Evolutionary conservation across 2,888 invertebrate species (phyloP), one percentile per base, ranked within the genome.

Genomic region (Plebejus argus): DNA sequence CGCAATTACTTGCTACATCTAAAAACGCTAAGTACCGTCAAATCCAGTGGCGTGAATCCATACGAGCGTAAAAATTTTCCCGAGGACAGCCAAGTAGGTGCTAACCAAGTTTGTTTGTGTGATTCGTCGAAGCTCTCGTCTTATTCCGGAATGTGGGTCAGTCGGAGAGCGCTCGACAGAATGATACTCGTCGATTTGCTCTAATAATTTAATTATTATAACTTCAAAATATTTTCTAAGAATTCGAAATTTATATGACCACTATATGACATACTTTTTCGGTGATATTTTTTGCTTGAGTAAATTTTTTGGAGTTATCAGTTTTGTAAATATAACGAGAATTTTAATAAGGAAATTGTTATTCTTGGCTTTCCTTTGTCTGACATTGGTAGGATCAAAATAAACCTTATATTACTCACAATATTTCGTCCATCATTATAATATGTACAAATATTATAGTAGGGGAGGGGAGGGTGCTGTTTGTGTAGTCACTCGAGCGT

Each of bases 191-290:
- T 20, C 61, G 61, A 20, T 61, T 61, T 10, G 61, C 61, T 61
- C 23, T 61, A 61, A 61, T 61, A 61, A 61, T 61, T 61, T 61
- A 61, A 61, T 61, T 61, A 61, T 61, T 2, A n/a, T n/a, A 61
- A 61, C 61, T 23, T 23, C 10, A 61, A 23, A 23, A 23, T 12
- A 61, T 61, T 61, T 61, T 61, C 61, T 61, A 23, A 61, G 23
- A 61, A 61, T 58, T 58, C n/a, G 20, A 3, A 20, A 61, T 4
- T 61, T 61, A 12, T 12, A 23, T 23, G 61, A 61, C 12, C 23
- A 1, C 23, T 61, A 12, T 12, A 23, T 23, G 61, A 61, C 12
- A 61, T 3, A 28, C 20, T 8, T 61, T 61, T 61, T 61, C 4
- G 12, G 4, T 12, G 0, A 61, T 10, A 45, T 45, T 45, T 45